Evolutionary conservation across 2,113 vertebrate species (phyloP).

Genomic region (Anolis sagrei): DNA sequence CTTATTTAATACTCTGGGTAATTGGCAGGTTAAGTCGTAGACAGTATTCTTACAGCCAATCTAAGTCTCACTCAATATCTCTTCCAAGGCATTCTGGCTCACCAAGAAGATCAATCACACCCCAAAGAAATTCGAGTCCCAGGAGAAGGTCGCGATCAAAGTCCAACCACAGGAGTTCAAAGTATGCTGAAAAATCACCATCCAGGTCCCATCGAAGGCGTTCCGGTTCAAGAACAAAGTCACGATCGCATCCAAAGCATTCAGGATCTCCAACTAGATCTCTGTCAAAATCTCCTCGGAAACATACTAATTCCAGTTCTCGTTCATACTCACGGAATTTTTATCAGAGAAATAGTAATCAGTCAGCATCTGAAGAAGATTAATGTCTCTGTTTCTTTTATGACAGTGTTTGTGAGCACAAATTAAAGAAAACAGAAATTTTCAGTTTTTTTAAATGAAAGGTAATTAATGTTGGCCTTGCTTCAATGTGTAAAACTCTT

Average conservation of each 20-base stretch:
- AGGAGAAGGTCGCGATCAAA: constrained; percentile 65
- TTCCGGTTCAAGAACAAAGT: constrained; percentile 70
- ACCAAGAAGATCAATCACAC: constrained; percentile 62
- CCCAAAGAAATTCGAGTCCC: constrained; percentile 72
- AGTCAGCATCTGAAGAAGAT: constrained; percentile 57
- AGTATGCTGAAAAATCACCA: constrained; percentile 65
- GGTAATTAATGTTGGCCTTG: constrained; percentile 52
- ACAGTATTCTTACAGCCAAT: constrained; percentile 68
- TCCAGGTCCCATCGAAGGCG: constrained; percentile 67
- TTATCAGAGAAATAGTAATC: constrained; percentile 68
- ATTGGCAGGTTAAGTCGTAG: constrained; percentile 63
- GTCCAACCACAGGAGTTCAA: constrained; percentile 61
- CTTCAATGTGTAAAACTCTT: background rate
- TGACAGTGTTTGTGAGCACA: constrained; percentile 12
- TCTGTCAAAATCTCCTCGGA: constrained; percentile 65
- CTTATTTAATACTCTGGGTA: constrained; percentile 35
- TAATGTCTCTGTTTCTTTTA: constrained; percentile 5
- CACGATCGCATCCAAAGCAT: constrained; percentile 65
- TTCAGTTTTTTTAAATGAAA: constrained; percentile 58
- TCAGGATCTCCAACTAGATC: constrained; percentile 64
- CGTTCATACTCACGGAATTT: constrained; percentile 67
- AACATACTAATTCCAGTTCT: constrained; percentile 61
- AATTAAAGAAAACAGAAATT: constrained; percentile 55
- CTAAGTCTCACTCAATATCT: constrained; percentile 68
- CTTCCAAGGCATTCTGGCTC: constrained; percentile 68